Base-by-base conservation (phyloP, 2,797 vertebrate species). In the Numenius phaeopus region DNA sequence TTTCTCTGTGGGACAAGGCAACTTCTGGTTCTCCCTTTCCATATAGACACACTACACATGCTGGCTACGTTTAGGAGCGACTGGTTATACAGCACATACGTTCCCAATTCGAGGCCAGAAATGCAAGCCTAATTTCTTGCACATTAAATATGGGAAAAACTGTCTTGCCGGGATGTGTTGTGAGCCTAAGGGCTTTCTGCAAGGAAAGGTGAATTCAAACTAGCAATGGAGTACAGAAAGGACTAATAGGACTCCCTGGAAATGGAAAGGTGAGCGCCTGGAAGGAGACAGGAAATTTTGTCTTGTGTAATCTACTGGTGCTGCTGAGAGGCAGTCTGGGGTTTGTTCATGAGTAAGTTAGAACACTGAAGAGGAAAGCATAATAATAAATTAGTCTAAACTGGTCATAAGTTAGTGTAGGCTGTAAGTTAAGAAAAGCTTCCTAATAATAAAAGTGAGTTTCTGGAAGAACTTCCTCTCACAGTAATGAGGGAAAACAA, bases 1-100 rank as follows among this genome's bases (percentile, higher is more conserved):
- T 42, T 82, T 46, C 62, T 67, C 16, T 14, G 19, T 54, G 70
- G 23, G 55, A 89, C 50, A 76, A 75, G 29, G n/a, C 17, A 71
- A 26, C 11, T 59, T 67, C n/a, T 22, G 12, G 9, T 42, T 49
- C 30, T 90, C 32, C 21, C 17, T 82, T 84, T 84, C 39, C 22
- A 1, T 6, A 2, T 3, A 70, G 64, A 72, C 18, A 26, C 4
- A 9, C 16, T 15, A 1, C 30, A 44, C 5, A 2, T 5, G 2
- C 23, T 78, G 77, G 37, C 11, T 61, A 37, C 10, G 3, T 29
- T 83, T 37, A 61, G 40, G 37, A 65, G 22, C 32, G 3, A 7
- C 32, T 14, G 52, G 20, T 34, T 15, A 16, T 12, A 15, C 3
- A 42, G 23, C 1, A 14, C n/a, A 24, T 15, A 47, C n/a, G 18